Base-by-base conservation (phyloP, 2,797 vertebrate species). In the Myiothlypis coronata region DNA sequence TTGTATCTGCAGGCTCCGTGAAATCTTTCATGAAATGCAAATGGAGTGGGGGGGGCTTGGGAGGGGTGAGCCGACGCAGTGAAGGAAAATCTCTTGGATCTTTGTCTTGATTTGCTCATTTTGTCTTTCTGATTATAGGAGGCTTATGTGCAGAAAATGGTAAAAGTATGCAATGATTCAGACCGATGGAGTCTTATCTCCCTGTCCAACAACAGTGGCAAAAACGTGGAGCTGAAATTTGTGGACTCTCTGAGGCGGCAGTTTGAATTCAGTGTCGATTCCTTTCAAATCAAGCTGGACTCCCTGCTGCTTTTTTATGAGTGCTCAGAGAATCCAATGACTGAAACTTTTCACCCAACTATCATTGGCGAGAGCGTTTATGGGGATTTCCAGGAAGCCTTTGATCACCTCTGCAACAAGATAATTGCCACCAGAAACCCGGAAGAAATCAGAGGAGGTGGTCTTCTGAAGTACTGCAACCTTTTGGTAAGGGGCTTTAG, bases 91-190 rank as follows among this genome's bases (percentile, higher is more conserved):
- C 41, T 68, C 70, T 91, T 89, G 39, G 32, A 6, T 64, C 44
- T 53, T 30, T 94, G 65, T 87, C 91, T 96, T 97, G 79, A 96
- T 94, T 69, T 95, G 85, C 75, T 97, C 89, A 76, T 96, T 97
- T 97, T 96, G 67, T 96, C 57, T 97, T 93, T 98, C 94, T 89
- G 61, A 97, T 97, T 96, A 43, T 94, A 99, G 99, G 99, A 99
- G 94, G 99, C 99, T 83, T 99, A 99, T 71, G 99, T 99, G 96
- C 99, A 99, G 98, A 99, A 99, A 98, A 99, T 99, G 99, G 99
- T 99, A 94, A 99, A 99, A 98, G 99, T 99, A 95, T 99, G 98
- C 96, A 99, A 99, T 83, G 99, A 99, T 97, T 99, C 99, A 2
- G 99, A 99, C 97, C 99, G 99, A 65, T 99, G 99, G 99, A 99